phyloP scores from a whole-genome alignment of 2,797 vertebrate genomes.

The Scomberomorus guttatus region DNA sequence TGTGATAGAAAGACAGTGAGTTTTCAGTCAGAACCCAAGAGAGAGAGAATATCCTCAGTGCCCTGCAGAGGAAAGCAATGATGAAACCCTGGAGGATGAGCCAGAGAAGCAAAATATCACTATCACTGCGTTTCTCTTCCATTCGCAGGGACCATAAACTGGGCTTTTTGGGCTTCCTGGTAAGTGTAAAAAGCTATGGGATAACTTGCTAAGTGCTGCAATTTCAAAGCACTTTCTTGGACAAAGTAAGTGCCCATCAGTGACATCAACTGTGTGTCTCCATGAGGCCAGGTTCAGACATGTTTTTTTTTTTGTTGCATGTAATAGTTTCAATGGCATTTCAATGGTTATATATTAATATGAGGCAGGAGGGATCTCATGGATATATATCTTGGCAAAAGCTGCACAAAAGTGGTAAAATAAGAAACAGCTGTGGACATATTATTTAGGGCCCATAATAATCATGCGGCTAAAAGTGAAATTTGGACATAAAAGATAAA shows the following conservation, averaged over 20 bases:
- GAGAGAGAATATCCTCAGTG: background rate
- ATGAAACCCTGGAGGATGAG: conserved; percentile 10
- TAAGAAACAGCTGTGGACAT: background rate
- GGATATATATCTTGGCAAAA: no score
- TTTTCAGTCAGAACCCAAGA: conserved; percentile 6
- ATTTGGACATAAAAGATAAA: no score
- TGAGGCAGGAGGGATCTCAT: no score
- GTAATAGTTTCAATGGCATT: no score
- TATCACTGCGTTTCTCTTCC: background rate
- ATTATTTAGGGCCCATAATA: background rate
- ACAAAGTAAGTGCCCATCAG: background rate
- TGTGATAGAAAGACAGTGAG: background rate
- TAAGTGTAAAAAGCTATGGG: background rate
- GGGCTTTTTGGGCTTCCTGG: background rate
- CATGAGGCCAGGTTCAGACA: background rate
- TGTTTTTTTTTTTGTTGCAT: no score
- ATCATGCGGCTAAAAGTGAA: background rate
- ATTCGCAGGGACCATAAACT: background rate
- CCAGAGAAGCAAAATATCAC: conserved; percentile 8
- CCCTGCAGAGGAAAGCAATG: background rate
- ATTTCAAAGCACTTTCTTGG: background rate
- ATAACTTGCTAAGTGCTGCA: background rate
- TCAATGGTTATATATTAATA: no score
- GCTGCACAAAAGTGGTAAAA: no score
- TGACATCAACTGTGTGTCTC: background rate